Evolutionary conservation across 2,888 invertebrate genomes (phyloP).

Genomic region (Agrotis puta): DNA sequence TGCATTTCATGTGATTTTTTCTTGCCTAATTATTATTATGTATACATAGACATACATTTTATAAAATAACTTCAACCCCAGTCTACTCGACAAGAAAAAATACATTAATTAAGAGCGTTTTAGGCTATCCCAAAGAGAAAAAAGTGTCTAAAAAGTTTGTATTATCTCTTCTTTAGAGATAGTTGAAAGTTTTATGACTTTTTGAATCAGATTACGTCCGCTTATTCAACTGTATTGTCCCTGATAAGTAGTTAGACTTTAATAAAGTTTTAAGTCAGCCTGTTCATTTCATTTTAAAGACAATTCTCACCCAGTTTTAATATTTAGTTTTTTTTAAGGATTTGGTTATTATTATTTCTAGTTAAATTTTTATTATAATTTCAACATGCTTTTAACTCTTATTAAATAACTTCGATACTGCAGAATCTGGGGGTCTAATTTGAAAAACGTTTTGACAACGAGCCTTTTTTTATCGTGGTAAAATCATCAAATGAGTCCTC

Average conservation of each 20-base stretch:
- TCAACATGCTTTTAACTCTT: too few relatives aligned
- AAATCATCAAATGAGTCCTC: too few relatives aligned
- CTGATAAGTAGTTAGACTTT: slow-evolving; percentile 27
- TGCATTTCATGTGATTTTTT: too few relatives aligned
- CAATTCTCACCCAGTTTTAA: not conserved
- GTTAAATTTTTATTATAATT: not conserved
- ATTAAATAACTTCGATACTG: too few relatives aligned
- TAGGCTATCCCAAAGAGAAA: slow-evolving; percentile 28
- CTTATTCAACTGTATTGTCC: slow-evolving; percentile 39
- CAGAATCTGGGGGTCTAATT: too few relatives aligned
- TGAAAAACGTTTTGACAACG: too few relatives aligned
- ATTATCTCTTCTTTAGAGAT: slow-evolving; percentile 50
- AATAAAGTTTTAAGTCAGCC: not conserved
- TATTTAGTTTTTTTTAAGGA: not conserved
- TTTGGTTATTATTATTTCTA: too few relatives aligned
- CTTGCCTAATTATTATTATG: too few relatives aligned
- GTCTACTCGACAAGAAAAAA: not conserved
- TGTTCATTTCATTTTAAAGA: slow-evolving; percentile 13
- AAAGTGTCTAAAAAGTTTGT: slow-evolving; percentile 39
- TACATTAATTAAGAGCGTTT: slow-evolving; percentile 16
- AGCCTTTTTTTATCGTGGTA: too few relatives aligned
- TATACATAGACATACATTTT: too few relatives aligned
- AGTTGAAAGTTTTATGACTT: slow-evolving; percentile 56
- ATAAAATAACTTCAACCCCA: not conserved
- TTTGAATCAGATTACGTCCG: slow-evolving; percentile 52